Base-by-base conservation (phyloP, 2,113 vertebrate genomes). In the Lipotes vexillifer region DNA sequence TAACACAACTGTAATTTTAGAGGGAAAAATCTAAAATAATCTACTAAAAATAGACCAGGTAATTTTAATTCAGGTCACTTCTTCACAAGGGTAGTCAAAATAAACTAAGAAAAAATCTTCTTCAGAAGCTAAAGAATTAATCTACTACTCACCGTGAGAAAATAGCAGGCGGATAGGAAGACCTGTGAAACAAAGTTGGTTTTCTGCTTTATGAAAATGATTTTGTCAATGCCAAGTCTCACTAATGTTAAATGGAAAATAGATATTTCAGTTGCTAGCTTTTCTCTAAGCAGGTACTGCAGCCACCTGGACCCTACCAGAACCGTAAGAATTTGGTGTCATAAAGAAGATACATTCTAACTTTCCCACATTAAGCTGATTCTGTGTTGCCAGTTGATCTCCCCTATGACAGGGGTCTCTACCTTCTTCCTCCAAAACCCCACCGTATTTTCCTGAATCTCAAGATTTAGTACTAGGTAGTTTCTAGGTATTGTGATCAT, bases 11-110 rank as follows among this genome's bases (percentile, higher is more conserved):
- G 25, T 96, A 96, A 97, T 97, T 97, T 97, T 95, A 96, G 83
- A 93, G 88, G 55, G 68, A 93, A 96, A 95, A 89, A 89, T 93
- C 80, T 52, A 52, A 52, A 52, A 52, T 52, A 92, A 95, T 77
- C 52, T 52, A 52, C 52, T 52, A 52, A 52, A 52, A 96, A 90
- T 75, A 91, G 95, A 83, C 68, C 81, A 84, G n/a, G 57, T 92
- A 81, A 97, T 96, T 98, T 94, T 92, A 93, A 97, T 97, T 97
- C 92, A 89, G 92, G 92, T 97, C 93, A 97, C 18, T 97, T 96
- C 77, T 95, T 49, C 68, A 92, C 61, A 93, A 84, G 75, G 61
- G 65, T 72, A 97, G 75, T 94, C 84, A 93, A 96, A 96, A 96
- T 87, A 97, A 38, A 68, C 68, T 68, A n/a, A 94, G 44, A 44